Evolutionary conservation across 1,140 invertebrate species (phyloP).

Genomic region (Tigriopus japonicus): DNA sequence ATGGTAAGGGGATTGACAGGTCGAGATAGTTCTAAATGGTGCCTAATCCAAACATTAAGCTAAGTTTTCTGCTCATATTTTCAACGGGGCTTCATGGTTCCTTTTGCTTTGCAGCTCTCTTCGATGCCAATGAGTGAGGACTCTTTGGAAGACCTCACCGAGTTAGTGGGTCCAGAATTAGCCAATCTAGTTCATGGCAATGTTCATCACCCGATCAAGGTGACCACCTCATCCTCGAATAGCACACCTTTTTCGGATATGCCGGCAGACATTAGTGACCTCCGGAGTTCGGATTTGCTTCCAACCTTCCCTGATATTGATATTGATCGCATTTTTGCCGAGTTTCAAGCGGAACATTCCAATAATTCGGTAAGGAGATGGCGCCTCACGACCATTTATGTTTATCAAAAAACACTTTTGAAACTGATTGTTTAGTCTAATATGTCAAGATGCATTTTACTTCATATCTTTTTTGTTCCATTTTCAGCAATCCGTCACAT

Average conservation of each 20-base stretch:
- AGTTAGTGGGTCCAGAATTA: background rate
- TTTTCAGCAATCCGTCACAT: background rate
- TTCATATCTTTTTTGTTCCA: background rate
- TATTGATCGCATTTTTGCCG: slow-evolving; percentile 4
- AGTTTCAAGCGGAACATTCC: slow-evolving; percentile 6
- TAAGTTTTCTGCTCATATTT: too few relatives aligned
- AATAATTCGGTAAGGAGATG: background rate
- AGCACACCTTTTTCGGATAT: background rate
- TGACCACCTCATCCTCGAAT: background rate
- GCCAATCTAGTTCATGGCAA: background rate
- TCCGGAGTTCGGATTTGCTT: background rate
- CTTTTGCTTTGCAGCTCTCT: background rate
- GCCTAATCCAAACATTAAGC: too few relatives aligned
- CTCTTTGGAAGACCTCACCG: background rate
- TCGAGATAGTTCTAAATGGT: too few relatives aligned
- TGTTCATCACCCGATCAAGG: background rate
- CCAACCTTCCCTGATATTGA: background rate
- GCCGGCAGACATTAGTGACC: slow-evolving; percentile 6
- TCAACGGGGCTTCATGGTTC: too few relatives aligned
- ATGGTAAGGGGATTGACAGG: too few relatives aligned
- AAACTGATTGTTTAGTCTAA: too few relatives aligned
- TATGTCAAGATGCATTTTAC: background rate
- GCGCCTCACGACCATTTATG: background rate
- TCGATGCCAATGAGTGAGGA: background rate
- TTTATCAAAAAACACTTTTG: too few relatives aligned